Evolutionary conservation across 92 coral and sea anemone species (phyloP), one percentile per base, ranked within the genome.

Genomic region (Heteractis magnifica): DNA sequence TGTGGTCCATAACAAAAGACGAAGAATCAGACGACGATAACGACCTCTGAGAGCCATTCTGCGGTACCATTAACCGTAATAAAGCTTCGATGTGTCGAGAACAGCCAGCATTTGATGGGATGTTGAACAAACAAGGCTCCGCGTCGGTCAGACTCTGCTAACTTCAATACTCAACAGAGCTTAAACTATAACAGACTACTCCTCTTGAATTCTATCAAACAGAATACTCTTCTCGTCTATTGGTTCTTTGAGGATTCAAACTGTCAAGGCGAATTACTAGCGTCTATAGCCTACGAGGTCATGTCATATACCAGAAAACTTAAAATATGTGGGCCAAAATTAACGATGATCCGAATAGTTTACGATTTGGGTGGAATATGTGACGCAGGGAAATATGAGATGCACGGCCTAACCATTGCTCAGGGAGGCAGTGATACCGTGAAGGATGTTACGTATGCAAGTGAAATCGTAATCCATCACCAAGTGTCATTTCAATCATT

Each of bases 311-410:
- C 51, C 48, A 16, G 6, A 50, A 72, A 50, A 14, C 52, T 64
- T 0, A 18, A 34, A 51, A 70, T 70, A 19, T 81, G 49, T 74
- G 18, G 59, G 48, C 84, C 65, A 59, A 81, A 81, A 81, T 64
- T 81, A 81, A 81, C 64, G 77, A 51, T 81, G 84, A 81, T 53
- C 59, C 65, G 76, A 81, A 52, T 21, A 68, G 84, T 65, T 70
- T 68, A 70, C 44, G 53, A 81, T 81, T 71, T 81, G 84, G 84
- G 84, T 68, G 84, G 77, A 81, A 70, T 64, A 68, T 81, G 77
- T 81, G 84, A 81, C 84, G 84, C 84, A 80, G 65, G 11, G 84
- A 70, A 81, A 81, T 81, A 12, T 71, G 84, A 81, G 77, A 74
- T 71, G 48, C 72, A 48, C 2, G n/a, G 81, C 51, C 44, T 34